Evolutionary conservation across 1,140 invertebrate species (phyloP).

Genomic region (Oryctes rhinoceros): DNA sequence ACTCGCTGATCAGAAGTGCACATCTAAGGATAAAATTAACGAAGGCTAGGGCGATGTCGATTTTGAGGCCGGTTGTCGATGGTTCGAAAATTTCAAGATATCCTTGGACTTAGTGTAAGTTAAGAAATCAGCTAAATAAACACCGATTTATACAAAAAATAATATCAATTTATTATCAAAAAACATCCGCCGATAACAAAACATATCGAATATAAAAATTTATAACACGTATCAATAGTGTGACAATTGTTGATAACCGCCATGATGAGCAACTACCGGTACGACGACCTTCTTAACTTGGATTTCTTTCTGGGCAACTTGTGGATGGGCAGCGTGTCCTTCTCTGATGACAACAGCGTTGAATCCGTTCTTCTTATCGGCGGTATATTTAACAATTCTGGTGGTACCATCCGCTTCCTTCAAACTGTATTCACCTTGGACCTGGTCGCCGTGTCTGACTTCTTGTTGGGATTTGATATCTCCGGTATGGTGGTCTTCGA

Average conservation of each 20-base stretch:
- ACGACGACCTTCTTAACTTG: conserved; percentile 24
- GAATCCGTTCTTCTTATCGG: conserved; percentile 16
- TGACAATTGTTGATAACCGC: neutral
- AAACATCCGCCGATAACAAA: neutral
- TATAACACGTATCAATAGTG: neutral
- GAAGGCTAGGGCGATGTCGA: no score
- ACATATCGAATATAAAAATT: no score
- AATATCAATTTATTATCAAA: no score
- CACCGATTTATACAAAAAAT: no score
- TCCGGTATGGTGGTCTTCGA: conserved; percentile 31
- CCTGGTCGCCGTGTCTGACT: neutral
- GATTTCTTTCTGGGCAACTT: conserved; percentile 11
- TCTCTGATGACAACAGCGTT: conserved; percentile 23
- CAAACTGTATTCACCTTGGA: conserved; percentile 24
- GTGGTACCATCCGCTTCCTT: conserved; percentile 30
- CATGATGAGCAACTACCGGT: conserved; percentile 12
- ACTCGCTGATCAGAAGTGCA: no score
- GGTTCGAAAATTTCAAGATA: no score
- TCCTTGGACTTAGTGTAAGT: no score
- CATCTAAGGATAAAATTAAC: no score
- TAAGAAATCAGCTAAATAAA: no score
- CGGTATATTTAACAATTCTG: conserved; percentile 3
- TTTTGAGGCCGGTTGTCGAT: no score
- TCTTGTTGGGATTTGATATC: conserved; percentile 23
- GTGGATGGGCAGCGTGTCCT: conserved; percentile 35